Evolutionary conservation across 2,888 invertebrate genomes (phyloP), one percentile per base, ranked within the genome.

Genomic region (Bimastos eiseni): DNA sequence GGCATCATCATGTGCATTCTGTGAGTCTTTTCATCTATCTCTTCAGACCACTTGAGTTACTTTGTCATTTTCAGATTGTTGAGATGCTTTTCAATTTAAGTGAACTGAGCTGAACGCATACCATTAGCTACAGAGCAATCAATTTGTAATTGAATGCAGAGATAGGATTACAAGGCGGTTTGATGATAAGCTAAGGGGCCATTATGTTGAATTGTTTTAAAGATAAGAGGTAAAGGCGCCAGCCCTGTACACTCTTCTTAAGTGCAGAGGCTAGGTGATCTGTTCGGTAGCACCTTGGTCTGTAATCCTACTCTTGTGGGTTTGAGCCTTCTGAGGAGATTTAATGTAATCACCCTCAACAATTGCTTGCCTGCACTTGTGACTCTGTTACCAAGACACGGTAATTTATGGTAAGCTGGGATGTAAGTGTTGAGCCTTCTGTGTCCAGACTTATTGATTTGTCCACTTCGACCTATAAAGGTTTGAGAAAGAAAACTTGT

Each of bases 1-100:
- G 96, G 96, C 21, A 95, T 96, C 37, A 96, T 96, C 90, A 95
- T 96, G 94, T 96, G 95, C 93, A 94, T 95, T 90, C 93, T 96
- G 94, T 93, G 96, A 93, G 95, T 91, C 19, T 84, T 84, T 86
- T 19, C 11, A 83, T 8, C 83, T 83, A 34, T 36, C 3, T 86
- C 86, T 34, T 86, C 17, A 15, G 36, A 15, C 86, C 24, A 36
- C 86, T 86, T 86, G 37, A 70, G 8, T 5, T 70, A 17, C n/a
- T 70, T 70, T n/a, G 70, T 70, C 30, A 30, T 70, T 70, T 70
- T 70, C 17, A 70, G 70, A 70, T n/a, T 30, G 70, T 70, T 70
- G 30, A 70, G n/a, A 70, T 70, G 70, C 11, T 13, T 70, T 30
- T 70, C 70, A n/a, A n/a, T n/a, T 17, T 70, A 70, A 70, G 70